Conservation (phyloP, 2,888 invertebrate genomes). For the Carabus problematicus region DNA sequence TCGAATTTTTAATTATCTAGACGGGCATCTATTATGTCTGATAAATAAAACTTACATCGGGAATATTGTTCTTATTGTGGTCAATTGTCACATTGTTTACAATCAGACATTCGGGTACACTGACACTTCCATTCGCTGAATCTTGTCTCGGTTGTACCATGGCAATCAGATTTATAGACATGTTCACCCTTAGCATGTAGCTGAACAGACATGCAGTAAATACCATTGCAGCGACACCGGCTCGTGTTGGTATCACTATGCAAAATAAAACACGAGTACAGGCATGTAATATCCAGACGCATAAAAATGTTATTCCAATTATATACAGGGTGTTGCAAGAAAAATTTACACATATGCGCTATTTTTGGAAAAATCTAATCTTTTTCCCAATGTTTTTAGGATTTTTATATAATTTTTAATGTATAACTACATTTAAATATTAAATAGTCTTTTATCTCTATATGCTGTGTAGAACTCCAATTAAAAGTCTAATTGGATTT, state of each 20-base stretch:
- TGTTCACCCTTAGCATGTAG: slow-evolving; percentile 78
- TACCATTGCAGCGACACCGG: slow-evolving; percentile 70
- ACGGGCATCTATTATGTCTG: not conserved
- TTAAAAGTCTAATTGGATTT: no score
- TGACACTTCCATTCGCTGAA: slow-evolving; percentile 50
- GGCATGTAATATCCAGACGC: no score
- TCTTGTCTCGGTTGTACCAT: slow-evolving; percentile 67
- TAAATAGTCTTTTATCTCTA: no score
- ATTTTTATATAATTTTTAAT: no score
- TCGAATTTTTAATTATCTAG: not conserved
- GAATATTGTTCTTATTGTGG: slow-evolving; percentile 21
- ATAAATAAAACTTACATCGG: slow-evolving; percentile 45
- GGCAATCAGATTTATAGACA: slow-evolving; percentile 76
- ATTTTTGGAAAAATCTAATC: no score
- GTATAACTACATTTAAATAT: no score
- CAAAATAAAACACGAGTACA: no score
- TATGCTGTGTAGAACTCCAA: no score
- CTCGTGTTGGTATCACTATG: slow-evolving; percentile 59
- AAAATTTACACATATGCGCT: no score
- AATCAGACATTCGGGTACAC: slow-evolving; percentile 22
- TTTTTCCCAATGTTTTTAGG: no score
- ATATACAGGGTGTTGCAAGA: no score
- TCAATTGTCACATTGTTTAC: slow-evolving; percentile 30
- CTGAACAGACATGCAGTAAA: slow-evolving; percentile 76
- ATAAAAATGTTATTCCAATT: no score